These are phyloP conservation scores for Remorina albescens DNA, from an alignment of 2,797 vertebrate species.

Conservation along the genomic window DNA sequence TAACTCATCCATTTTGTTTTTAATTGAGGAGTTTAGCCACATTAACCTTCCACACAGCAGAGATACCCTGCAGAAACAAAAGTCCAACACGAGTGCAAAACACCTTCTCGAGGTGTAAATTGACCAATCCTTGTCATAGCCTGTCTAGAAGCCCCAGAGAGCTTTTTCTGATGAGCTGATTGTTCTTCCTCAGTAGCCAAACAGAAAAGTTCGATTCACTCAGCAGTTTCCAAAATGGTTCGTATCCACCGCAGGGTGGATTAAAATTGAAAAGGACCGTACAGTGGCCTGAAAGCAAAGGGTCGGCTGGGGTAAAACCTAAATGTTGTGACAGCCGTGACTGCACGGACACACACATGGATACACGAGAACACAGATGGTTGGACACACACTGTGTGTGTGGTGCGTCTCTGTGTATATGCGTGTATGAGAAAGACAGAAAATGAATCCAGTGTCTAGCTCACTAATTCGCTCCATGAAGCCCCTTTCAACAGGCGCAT, in stretches of 20 bases:
- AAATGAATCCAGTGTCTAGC: constrained; percentile 35
- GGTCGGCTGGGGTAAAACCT: constrained; percentile 46
- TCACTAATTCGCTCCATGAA: constrained; percentile 53
- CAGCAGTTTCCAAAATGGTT: constrained; percentile 69
- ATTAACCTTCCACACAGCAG: constrained; percentile 7
- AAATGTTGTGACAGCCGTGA: constrained; percentile 54
- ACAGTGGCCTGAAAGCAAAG: constrained; percentile 57
- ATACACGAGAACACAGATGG: not conserved
- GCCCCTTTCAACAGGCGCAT: constrained; percentile 34
- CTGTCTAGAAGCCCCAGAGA: constrained; percentile 42
- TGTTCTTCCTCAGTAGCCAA: constrained; percentile 51
- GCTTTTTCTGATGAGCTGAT: constrained; percentile 53
- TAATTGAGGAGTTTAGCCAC: constrained; percentile 28
- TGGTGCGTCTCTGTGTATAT: not conserved
- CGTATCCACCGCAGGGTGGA: constrained; percentile 44
- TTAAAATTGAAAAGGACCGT: constrained; percentile 61
- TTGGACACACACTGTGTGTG: not conserved
- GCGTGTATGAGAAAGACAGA: constrained; percentile 9
- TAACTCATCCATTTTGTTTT: not conserved
- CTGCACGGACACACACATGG: constrained; percentile 28
- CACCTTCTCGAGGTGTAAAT: constrained; percentile 41
- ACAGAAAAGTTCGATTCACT: constrained; percentile 66
- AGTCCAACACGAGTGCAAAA: constrained; percentile 14
- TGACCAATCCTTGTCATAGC: constrained; percentile 51
- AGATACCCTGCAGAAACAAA: constrained; percentile 15